Base-by-base conservation (phyloP, 64 coral and sea anemone genomes). In the Actinia tenebrosa region DNA sequence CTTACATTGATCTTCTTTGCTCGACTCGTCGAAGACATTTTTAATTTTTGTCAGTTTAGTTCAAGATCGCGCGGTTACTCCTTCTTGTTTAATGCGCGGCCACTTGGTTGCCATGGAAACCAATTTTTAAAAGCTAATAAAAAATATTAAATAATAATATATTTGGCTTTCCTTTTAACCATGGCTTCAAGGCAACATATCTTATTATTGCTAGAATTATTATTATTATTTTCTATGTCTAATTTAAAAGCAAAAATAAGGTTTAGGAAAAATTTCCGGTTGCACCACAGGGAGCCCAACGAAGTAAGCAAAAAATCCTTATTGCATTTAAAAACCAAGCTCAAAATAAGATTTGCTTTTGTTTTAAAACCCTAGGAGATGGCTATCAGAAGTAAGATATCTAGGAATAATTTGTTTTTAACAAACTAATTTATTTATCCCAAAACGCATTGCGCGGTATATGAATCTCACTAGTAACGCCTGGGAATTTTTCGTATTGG, bases 21-120 rank as follows among this genome's bases (percentile, higher is more conserved):
- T 93, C 97, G 84, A 84, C 93, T 92, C 44, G 93, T 94, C 7
- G 91, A 79, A 54, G 97, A 99, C 97, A 99, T 99, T 86, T 95
- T 95, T 80, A 88, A 64, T 84, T 60, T 85, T 64, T 2, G 46
- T 58, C 82, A 19, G 82, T 84, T n/a, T n/a, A 47, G 6, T 84
- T 25, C 83, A 81, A 81, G 16, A 64, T 85, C 60, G 83, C 83
- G 54, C 60, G 83, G 83, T 85, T 89, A 81, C 77, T 44, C n/a
- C 60, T 71, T 25, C 87, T 71, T 82, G 85, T 91, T 95, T 85
- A 87, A 77, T 88, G 89, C 80, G 56, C 43, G 89, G 93, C 66
- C 91, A 91, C 93, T 79, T 91, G 87, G 89, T 72, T 91, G 45
- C 89, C 87, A 93, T 95, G 93, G 93, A 86, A 89, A 88, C 82